These are phyloP conservation scores for Steinernema khuongi DNA, from an alignment of 1,140 invertebrate genomes.

Conservation along the genomic window DNA sequence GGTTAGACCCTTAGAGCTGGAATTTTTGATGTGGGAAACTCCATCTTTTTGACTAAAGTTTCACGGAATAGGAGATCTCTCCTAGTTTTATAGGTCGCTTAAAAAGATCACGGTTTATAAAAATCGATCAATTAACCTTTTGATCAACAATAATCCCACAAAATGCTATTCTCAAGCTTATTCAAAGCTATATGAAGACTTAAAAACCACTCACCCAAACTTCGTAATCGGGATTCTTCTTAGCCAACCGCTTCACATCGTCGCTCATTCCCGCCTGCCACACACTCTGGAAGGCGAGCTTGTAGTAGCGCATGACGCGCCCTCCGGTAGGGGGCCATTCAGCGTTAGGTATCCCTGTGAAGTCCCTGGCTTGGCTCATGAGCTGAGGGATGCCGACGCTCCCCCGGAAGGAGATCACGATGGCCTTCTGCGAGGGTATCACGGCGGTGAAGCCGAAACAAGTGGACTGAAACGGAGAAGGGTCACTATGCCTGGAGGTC, in stretches of 20 bases:
- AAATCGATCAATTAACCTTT: no score
- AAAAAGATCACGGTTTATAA: no score
- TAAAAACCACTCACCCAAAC: constrained; percentile 29
- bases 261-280: not conserved
- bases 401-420: not conserved
- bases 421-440: not conserved
- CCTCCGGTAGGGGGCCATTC: not conserved
- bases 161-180: no score
- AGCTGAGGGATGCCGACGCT: constrained; percentile 6
- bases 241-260: not conserved
- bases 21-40: no score
- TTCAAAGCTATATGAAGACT: no score
- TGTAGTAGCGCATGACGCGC: not conserved
- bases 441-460: not conserved
- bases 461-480: constrained; percentile 3
- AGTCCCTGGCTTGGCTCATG: not conserved
- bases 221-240: constrained; percentile 29
- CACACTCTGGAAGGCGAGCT: not conserved
- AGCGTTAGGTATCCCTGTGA: not conserved
- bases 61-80: no score
- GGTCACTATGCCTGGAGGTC: not conserved
- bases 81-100: no score
- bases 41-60: no score
- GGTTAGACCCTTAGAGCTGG: no score
- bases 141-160: no score